phyloP scores from a whole-genome alignment of 2,797 vertebrate genomes.

The Podargus strigoides region DNA sequence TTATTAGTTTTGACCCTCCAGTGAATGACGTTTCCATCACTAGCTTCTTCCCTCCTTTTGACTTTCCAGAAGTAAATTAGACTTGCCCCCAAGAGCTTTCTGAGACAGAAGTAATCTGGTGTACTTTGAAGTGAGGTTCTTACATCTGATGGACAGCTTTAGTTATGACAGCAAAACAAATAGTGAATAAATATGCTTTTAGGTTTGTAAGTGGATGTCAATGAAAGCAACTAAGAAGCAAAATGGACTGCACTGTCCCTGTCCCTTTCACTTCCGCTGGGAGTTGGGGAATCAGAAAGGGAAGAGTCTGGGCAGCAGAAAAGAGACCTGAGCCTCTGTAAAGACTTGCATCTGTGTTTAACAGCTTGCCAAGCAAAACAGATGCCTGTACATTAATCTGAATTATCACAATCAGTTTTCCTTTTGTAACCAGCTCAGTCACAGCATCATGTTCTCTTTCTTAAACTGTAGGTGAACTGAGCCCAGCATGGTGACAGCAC shows the following conservation, averaged over 20 bases:
- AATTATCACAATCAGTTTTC: slow-evolving; percentile 30
- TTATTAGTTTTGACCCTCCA: not conserved
- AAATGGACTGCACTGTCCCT: not conserved
- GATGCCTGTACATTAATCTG: not conserved
- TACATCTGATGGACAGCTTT: not conserved
- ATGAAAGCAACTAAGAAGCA: not conserved
- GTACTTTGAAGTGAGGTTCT: not conserved
- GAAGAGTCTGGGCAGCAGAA: not conserved
- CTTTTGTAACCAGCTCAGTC: not conserved
- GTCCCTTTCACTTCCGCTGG: not conserved
- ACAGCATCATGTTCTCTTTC: not conserved
- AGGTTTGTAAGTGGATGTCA: not conserved
- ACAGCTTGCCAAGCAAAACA: slow-evolving; percentile 6
- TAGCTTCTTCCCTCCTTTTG: not conserved
- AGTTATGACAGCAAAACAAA: slow-evolving; percentile 14
- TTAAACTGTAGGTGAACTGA: not conserved
- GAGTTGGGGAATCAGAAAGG: not conserved
- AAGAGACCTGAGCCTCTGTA: not conserved
- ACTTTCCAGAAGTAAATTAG: not conserved
- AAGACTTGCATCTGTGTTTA: slow-evolving; percentile 23
- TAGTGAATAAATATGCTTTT: slow-evolving; percentile 2
- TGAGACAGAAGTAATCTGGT: not conserved
- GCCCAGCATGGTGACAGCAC: not conserved
- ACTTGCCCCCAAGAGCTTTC: not conserved
- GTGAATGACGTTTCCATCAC: not conserved